phyloP scores from a whole-genome alignment of 2,797 vertebrate species.

The Aythya fuligula region DNA sequence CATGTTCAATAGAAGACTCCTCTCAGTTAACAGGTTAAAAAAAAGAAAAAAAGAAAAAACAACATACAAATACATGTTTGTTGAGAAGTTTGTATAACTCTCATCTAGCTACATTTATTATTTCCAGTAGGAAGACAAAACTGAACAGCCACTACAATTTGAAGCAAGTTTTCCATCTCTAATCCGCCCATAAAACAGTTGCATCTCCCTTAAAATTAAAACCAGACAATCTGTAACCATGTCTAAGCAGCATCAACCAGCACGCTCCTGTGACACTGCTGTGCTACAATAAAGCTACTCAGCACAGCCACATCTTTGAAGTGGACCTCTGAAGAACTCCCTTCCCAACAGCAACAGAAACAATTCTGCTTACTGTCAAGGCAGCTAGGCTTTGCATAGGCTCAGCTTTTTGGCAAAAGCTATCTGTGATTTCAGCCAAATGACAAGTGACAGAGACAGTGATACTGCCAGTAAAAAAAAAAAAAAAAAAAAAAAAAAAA shows the following conservation, averaged over 20 bases:
- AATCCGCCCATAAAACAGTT: background rate
- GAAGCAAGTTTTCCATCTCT: background rate
- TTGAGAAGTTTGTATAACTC: background rate
- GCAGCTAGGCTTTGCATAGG: background rate
- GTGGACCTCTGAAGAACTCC: background rate
- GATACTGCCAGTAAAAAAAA: background rate
- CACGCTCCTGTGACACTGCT: background rate
- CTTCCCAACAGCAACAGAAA: background rate
- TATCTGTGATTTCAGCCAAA: background rate
- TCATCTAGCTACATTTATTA: background rate
- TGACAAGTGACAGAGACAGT: background rate
- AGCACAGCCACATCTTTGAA: background rate
- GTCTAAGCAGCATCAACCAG: background rate
- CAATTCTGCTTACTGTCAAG: background rate
- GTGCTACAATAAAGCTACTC: background rate
- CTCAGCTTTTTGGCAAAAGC: background rate
- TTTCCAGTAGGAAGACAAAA: background rate
- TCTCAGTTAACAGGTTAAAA: background rate
- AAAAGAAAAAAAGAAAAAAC: background rate
- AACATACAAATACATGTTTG: background rate
- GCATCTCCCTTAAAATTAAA: background rate
- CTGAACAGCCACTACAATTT: background rate
- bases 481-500: background rate
- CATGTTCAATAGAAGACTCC: background rate
- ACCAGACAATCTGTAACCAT: background rate